Evolutionary conservation across 2,797 vertebrate species (phyloP).

Genomic region (Cyprinella venusta): DNA sequence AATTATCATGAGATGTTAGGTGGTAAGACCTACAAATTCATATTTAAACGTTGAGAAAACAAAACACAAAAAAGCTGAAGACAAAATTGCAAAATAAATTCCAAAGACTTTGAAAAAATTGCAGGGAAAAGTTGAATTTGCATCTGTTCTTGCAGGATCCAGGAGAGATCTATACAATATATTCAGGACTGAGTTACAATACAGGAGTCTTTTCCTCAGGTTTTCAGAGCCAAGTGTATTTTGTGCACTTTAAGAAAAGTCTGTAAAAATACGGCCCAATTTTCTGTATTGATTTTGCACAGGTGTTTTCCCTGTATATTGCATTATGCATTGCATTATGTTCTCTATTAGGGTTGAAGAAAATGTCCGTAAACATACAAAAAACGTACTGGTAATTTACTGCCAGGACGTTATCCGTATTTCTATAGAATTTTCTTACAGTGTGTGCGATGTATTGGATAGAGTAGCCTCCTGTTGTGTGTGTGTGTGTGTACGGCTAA

Average conservation of each 20-base stretch:
- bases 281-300: neutral
- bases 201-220: neutral
- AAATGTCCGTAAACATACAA: neutral
- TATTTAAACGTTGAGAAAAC: neutral
- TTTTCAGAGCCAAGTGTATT: neutral
- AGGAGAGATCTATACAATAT: too few relatives aligned
- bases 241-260: neutral
- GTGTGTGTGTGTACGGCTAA: constrained; percentile 61
- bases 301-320: neutral
- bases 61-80: neutral
- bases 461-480: constrained; percentile 4
- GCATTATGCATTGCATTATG: neutral
- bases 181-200: neutral
- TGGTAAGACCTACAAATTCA: neutral
- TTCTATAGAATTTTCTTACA: neutral
- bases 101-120: too few relatives aligned
- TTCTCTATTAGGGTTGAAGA: neutral
- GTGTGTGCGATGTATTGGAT: neutral
- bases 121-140: neutral
- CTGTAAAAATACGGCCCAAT: neutral
- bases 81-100: neutral
- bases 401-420: neutral
- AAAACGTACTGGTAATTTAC: neutral
- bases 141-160: neutral
- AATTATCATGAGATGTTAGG: too few relatives aligned